phyloP scores from a whole-genome alignment of 2,888 invertebrate species.

The Saturnia pavonia region DNA sequence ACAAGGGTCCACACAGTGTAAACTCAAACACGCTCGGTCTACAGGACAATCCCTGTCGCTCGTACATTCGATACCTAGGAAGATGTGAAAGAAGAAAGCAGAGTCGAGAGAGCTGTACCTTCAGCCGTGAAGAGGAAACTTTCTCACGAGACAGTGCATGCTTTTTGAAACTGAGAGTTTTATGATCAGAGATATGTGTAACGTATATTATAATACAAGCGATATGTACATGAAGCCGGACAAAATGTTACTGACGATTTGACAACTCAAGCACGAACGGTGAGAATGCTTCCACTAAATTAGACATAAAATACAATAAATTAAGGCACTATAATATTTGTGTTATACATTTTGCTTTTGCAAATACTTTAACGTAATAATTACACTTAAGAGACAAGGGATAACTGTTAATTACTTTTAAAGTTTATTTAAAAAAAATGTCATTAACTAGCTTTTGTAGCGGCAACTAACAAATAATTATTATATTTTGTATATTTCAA shows the following conservation, averaged over 20 bases:
- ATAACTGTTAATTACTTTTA: not conserved
- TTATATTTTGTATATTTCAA: not conserved
- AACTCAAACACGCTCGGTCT: slow-evolving; percentile 95
- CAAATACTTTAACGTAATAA: not conserved
- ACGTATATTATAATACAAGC: slow-evolving; percentile 83
- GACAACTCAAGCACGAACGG: slow-evolving; percentile 80
- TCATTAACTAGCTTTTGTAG: not conserved
- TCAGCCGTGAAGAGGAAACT: slow-evolving; percentile 94
- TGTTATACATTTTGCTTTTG: not conserved
- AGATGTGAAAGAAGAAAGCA: slow-evolving; percentile 83
- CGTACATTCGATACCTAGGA: slow-evolving; percentile 92
- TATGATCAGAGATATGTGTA: slow-evolving; percentile 78
- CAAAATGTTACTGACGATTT: slow-evolving; percentile 79
- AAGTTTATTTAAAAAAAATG: not conserved
- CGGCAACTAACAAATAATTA: not conserved
- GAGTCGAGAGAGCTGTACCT: slow-evolving; percentile 88
- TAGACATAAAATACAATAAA: slow-evolving; percentile 22
- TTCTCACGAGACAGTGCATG: slow-evolving; percentile 89
- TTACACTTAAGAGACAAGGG: not conserved
- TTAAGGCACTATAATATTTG: not conserved
- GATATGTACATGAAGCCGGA: slow-evolving; percentile 83
- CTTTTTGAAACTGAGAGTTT: slow-evolving; percentile 82
- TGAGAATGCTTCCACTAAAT: slow-evolving; percentile 82
- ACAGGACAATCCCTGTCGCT: slow-evolving; percentile 95
- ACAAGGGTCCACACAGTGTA: slow-evolving; percentile 95